Percentiles rank a stretch among this genome's conserved stretches.
phyloP scores from a whole-genome alignment of 2,797 vertebrate genomes.

The Euphonia xanthogaster region DNA sequence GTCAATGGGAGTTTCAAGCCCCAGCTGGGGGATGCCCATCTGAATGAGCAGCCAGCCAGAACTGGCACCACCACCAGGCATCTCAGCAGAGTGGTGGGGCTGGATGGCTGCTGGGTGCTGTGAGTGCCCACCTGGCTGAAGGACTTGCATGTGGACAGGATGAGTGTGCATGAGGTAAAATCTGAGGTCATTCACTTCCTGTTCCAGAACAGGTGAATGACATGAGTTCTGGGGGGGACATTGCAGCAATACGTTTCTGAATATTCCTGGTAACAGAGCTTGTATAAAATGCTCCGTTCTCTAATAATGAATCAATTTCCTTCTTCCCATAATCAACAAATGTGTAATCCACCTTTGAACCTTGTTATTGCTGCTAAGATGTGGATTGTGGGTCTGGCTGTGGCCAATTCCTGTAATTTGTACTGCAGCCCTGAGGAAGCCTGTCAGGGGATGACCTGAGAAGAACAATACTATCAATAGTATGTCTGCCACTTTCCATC shows the following conservation, averaged over 20 bases:
- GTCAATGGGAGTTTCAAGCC: background rate
- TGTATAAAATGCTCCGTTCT: background rate
- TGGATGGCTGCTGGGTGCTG: background rate
- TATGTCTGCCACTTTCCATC: background rate
- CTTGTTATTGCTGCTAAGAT: background rate
- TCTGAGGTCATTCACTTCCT: background rate
- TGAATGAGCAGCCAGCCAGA: background rate
- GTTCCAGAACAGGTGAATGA: background rate
- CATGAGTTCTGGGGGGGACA: background rate
- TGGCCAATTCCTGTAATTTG: background rate
- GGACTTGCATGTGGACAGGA: background rate
- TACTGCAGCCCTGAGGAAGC: background rate
- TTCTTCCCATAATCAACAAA: background rate
- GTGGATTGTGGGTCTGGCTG: background rate
- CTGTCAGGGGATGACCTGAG: background rate
- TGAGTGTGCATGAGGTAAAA: background rate
- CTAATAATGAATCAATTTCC: background rate
- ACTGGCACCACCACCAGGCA: background rate
- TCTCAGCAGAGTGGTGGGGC: background rate
- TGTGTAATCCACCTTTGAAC: background rate
- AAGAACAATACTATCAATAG: background rate
- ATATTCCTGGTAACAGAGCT: background rate
- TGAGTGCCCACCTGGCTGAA: background rate
- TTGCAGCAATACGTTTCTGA: background rate
- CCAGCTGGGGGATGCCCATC: background rate